phyloP scores from a whole-genome alignment of 2,797 vertebrate genomes.

The Oryzias dopingdopingensis region DNA sequence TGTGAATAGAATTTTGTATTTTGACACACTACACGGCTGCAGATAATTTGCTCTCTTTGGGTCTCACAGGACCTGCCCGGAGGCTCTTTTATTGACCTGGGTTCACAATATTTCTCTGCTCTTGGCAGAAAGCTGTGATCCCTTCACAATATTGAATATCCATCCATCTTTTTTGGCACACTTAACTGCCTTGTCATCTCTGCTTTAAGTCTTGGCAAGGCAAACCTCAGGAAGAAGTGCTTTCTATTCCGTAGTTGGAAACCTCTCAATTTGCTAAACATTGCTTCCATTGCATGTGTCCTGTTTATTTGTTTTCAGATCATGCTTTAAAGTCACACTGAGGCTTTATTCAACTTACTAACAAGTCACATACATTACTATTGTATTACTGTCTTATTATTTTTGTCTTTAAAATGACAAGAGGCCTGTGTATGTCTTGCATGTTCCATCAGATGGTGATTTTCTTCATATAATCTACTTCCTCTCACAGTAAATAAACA shows the following conservation, averaged over 20 bases:
- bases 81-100: background rate
- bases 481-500: too few species aligned
- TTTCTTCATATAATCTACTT: too few species aligned
- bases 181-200: constrained; percentile 1
- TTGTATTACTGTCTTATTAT: too few species aligned
- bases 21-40: background rate
- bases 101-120: background rate
- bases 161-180: constrained; percentile 1
- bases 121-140: background rate
- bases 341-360: too few species aligned
- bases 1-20: background rate
- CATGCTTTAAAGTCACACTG: too few species aligned
- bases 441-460: too few species aligned
- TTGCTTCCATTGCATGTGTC: background rate
- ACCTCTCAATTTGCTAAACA: background rate
- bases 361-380: too few species aligned
- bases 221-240: background rate
- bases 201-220: background rate
- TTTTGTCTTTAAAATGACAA: too few species aligned
- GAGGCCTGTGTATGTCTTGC: too few species aligned
- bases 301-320: background rate
- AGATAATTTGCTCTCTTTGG: background rate
- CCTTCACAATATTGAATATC: background rate
- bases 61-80: background rate
- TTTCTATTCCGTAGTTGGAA: background rate